These are phyloP conservation scores for Melipona quadrifasciata DNA, from an alignment of 1,140 invertebrate species.

Conservation along the genomic window DNA sequence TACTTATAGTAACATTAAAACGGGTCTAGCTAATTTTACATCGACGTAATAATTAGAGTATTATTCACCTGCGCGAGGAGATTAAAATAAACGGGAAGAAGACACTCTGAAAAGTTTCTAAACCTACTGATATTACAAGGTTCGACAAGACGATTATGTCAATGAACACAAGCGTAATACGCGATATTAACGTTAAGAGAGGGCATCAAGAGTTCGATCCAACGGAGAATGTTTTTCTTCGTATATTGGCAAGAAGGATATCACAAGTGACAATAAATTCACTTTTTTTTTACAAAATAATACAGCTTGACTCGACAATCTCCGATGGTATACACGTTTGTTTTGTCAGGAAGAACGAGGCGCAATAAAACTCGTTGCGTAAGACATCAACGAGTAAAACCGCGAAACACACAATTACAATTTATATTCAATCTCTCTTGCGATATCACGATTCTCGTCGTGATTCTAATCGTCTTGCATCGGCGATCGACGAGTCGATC, in stretches of 20 bases:
- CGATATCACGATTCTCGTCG: background rate
- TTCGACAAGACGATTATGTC: background rate
- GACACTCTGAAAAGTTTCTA: background rate
- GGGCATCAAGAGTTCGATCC: background rate
- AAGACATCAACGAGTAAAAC: background rate
- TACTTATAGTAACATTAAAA: background rate
- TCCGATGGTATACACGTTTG: background rate
- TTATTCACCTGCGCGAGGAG: background rate
- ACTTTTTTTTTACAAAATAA: background rate
- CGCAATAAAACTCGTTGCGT: slow-evolving; percentile 4
- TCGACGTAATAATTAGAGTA: background rate
- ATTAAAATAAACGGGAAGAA: background rate
- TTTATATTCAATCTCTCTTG: background rate
- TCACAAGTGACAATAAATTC: slow-evolving; percentile 10
- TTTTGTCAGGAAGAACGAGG: background rate
- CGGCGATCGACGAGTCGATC: background rate
- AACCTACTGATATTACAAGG: background rate
- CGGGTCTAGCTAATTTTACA: background rate
- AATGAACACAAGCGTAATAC: background rate
- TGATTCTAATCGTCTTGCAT: background rate
- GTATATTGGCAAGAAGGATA: slow-evolving; percentile 20
- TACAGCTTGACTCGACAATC: background rate
- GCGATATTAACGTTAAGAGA: background rate
- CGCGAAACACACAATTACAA: background rate
- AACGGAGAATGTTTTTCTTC: background rate